phyloP scores from a whole-genome alignment of 2,797 vertebrate species.

The Chrysocyon brachyurus region DNA sequence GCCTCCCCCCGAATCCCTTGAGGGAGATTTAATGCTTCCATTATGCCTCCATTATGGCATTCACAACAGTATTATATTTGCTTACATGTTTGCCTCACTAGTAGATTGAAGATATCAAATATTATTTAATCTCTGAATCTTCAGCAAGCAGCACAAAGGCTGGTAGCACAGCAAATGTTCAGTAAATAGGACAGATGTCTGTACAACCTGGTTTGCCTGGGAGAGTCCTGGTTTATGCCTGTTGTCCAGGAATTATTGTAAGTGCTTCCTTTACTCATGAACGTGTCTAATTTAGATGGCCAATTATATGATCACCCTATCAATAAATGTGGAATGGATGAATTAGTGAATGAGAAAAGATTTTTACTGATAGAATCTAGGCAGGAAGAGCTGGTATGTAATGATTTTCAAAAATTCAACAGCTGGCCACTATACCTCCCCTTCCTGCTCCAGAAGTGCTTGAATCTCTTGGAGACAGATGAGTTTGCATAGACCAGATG shows the following conservation, averaged over 20 bases:
- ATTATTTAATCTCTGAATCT: constrained; percentile 6
- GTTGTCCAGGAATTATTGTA: neutral
- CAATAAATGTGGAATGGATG: neutral
- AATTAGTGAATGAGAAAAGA: neutral
- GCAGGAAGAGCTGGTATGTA: neutral
- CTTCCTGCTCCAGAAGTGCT: neutral
- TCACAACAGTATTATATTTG: neutral
- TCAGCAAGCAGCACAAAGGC: neutral
- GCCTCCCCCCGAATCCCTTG: neutral
- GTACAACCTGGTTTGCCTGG: neutral
- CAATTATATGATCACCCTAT: constrained; percentile 22
- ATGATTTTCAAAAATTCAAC: neutral
- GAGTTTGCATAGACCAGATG: neutral
- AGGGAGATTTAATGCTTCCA: neutral
- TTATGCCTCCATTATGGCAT: neutral
- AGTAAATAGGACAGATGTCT: neutral
- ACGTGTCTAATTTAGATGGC: neutral
- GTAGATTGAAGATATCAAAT: neutral
- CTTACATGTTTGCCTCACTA: neutral
- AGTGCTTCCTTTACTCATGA: neutral
- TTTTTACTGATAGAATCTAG: neutral
- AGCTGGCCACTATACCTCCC: neutral
- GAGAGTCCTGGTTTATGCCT: neutral
- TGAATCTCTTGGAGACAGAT: neutral
- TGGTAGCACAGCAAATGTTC: neutral